phyloP scores from a whole-genome alignment of 2,113 vertebrate species.

The Lasiurus cinereus region DNA sequence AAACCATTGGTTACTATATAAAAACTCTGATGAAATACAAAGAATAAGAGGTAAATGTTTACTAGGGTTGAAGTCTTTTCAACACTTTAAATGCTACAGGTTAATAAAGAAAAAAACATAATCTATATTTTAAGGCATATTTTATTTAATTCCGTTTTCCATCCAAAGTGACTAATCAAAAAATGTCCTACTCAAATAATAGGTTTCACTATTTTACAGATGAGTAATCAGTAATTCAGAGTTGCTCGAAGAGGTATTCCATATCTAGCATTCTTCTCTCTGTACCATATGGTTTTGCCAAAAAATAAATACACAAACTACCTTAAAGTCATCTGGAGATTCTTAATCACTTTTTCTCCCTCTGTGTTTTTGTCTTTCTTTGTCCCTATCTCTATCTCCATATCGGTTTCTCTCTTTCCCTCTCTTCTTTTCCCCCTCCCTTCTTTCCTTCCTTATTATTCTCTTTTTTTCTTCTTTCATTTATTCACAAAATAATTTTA shows the following conservation, averaged over 20 bases:
- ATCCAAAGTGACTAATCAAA: not conserved
- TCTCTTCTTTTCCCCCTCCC: accelerated
- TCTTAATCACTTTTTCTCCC: not conserved
- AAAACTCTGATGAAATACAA: not conserved
- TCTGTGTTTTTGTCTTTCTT: not conserved
- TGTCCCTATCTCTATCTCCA: not conserved
- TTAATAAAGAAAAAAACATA: not conserved
- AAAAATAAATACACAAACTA: not conserved
- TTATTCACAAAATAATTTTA: conserved; percentile 16
- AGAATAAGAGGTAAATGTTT: not conserved
- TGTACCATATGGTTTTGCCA: not conserved
- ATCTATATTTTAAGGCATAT: not conserved
- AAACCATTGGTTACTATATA: not conserved
- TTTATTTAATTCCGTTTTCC: conserved; percentile 15
- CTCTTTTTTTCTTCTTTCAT: not conserved
- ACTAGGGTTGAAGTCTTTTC: not conserved
- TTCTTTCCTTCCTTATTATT: not conserved
- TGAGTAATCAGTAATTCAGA: not conserved
- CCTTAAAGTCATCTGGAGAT: not conserved
- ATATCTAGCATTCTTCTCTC: not conserved
- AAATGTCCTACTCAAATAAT: not conserved
- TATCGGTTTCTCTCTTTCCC: not conserved
- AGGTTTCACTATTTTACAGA: conserved; percentile 13
- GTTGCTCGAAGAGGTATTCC: not conserved
- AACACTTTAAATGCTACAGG: not conserved